phyloP scores from a whole-genome alignment of 2,888 invertebrate genomes.

The Lepidochrysops patricia region DNA sequence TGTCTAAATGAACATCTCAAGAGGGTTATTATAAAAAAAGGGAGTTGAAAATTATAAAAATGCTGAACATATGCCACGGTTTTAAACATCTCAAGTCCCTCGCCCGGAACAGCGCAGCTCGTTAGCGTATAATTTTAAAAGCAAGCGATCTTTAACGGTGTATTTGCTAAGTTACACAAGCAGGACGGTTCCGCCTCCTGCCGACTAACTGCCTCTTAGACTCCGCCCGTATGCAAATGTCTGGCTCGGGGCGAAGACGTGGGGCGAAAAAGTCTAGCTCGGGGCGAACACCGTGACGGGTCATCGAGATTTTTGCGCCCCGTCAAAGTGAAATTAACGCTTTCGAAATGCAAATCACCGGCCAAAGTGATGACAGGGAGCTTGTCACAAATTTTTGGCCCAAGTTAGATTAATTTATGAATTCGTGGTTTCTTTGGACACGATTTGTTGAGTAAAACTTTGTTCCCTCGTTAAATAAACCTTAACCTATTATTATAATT shows the following conservation, averaged over 20 bases:
- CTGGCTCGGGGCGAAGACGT: conserved; percentile 42
- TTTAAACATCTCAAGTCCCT: conserved; percentile 10
- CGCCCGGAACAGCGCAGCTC: not conserved
- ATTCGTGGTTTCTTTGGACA: not conserved
- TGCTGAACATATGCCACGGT: not conserved
- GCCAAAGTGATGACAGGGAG: conserved; percentile 61
- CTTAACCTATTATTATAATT: not conserved
- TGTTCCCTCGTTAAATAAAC: not conserved
- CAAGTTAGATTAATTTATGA: conserved; percentile 50
- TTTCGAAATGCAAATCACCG: conserved; percentile 70
- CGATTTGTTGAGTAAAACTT: not conserved
- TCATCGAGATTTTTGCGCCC: conserved; percentile 53
- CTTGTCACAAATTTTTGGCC: conserved; percentile 60
- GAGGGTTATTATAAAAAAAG: no score
- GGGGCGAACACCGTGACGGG: conserved; percentile 26
- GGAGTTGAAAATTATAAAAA: not conserved
- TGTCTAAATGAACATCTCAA: not conserved
- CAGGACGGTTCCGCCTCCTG: conserved; percentile 40
- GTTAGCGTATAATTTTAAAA: conserved; percentile 16
- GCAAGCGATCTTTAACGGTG: conserved; percentile 17
- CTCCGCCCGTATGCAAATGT: conserved; percentile 66
- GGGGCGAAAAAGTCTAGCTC: not conserved
- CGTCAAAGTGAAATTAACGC: conserved; percentile 72
- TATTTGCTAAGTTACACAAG: conserved; percentile 1
- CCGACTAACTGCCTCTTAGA: conserved; percentile 47